phyloP scores from a whole-genome alignment of 2,888 invertebrate genomes.

The Eristalis intricaria region DNA sequence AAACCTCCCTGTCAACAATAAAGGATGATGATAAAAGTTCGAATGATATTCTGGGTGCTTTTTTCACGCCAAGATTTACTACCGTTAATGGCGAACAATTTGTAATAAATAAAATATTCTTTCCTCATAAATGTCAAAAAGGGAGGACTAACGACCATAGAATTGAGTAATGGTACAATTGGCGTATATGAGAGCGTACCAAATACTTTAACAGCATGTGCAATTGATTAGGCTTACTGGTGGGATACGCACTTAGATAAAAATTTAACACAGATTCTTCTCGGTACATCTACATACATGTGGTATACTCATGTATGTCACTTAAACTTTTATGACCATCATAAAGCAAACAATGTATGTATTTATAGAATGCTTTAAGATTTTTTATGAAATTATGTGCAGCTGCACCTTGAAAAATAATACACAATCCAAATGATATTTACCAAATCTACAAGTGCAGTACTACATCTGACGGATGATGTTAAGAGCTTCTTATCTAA shows the following conservation, averaged over 20 bases:
- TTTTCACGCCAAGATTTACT: constrained; percentile 58
- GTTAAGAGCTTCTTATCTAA: no score
- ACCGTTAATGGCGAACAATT: constrained; percentile 71
- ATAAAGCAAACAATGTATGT: neutral
- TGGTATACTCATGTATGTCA: neutral
- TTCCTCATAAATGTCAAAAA: constrained; percentile 72
- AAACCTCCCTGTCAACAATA: constrained; percentile 69
- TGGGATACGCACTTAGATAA: neutral
- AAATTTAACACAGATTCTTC: neutral
- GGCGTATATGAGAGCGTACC: constrained; percentile 33
- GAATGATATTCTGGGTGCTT: constrained; percentile 51
- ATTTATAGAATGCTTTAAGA: no score
- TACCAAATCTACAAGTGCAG: no score
- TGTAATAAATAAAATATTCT: constrained; percentile 73
- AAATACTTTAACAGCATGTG: constrained; percentile 19
- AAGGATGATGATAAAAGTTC: constrained; percentile 71
- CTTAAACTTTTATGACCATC: constrained; percentile 10
- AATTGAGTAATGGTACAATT: constrained; percentile 64
- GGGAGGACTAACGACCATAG: constrained; percentile 57
- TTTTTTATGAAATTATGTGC: no score
- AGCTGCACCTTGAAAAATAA: no score
- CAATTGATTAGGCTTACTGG: constrained; percentile 24
- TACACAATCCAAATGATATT: no score
- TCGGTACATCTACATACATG: neutral
- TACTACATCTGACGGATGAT: no score